Evolutionary conservation across 2,888 invertebrate genomes (phyloP).

Genomic region (Tholera decimalis): DNA sequence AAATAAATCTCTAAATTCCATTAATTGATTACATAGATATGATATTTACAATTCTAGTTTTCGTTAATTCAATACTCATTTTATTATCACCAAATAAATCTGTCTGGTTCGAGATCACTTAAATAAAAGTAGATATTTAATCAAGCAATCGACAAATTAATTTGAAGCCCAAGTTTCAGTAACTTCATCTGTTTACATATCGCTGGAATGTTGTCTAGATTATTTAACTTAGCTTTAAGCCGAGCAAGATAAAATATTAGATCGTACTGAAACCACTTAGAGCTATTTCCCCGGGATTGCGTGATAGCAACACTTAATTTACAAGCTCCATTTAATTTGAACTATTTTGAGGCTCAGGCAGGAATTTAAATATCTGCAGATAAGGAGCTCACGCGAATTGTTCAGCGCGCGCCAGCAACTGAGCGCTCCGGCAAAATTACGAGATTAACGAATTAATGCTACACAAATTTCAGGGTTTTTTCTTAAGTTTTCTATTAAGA

Average conservation of each 20-base stretch:
- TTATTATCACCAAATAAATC: constrained; percentile 38
- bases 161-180: constrained; percentile 35
- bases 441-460: constrained; percentile 82
- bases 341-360: constrained; percentile 85
- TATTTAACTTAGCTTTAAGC: constrained; percentile 65
- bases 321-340: constrained; percentile 88
- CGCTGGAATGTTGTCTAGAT: constrained; percentile 54
- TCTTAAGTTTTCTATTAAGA: constrained; percentile 38
- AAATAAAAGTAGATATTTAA: constrained; percentile 45
- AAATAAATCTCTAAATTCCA: not conserved
- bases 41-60: constrained; percentile 13
- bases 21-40: not conserved
- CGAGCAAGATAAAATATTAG: constrained; percentile 81
- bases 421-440: constrained; percentile 80
- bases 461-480: constrained; percentile 70
- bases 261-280: constrained; percentile 86
- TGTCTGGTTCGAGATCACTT: constrained; percentile 33
- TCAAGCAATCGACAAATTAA: constrained; percentile 49
- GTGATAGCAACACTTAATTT: constrained; percentile 91
- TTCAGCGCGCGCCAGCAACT: constrained; percentile 67
- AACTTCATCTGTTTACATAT: constrained; percentile 46
- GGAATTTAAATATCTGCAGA: constrained; percentile 88
- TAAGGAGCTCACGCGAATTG: constrained; percentile 89
- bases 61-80: constrained; percentile 29
- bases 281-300: constrained; percentile 88